Percentiles rank a stretch among this genome's conserved stretches.
These are phyloP conservation scores for Macrocentrus cingulum DNA, from an alignment of 1,140 invertebrate genomes.

Conservation along the genomic window DNA sequence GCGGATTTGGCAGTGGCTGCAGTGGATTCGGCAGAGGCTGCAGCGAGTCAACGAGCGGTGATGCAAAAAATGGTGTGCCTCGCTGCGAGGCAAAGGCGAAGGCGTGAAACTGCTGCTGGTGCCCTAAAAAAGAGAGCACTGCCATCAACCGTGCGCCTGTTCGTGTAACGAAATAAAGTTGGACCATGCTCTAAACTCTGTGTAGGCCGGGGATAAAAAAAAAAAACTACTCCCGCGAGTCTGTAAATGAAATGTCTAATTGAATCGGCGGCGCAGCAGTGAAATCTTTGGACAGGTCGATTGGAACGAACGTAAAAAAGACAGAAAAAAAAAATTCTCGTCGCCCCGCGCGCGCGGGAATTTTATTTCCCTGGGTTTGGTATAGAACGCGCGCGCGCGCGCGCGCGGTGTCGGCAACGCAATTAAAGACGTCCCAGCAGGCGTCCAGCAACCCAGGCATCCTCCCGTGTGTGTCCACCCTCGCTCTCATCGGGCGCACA, in stretches of 20 bases:
- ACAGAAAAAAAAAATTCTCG: not conserved
- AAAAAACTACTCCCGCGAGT: no score
- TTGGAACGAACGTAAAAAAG: slow-evolving; percentile 1
- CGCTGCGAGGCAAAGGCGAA: slow-evolving; percentile 83
- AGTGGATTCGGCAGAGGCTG: slow-evolving; percentile 57
- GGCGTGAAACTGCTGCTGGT: slow-evolving; percentile 86
- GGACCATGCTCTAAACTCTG: not conserved
- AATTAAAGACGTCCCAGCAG: slow-evolving; percentile 59
- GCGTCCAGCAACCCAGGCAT: slow-evolving; percentile 28
- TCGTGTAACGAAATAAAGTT: slow-evolving; percentile 42
- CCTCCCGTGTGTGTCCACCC: not conserved
- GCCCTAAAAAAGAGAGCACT: slow-evolving; percentile 86
- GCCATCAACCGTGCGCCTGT: slow-evolving; percentile 62
- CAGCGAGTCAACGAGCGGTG: slow-evolving; percentile 64
- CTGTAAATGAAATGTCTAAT: not conserved
- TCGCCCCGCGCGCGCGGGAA: slow-evolving; percentile 30
- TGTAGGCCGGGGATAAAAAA: no score
- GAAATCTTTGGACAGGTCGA: slow-evolving; percentile 8
- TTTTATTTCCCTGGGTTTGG: slow-evolving; percentile 41
- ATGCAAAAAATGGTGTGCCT: slow-evolving; percentile 75
- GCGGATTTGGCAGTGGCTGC: slow-evolving; percentile 53
- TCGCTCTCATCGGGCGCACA: not conserved
- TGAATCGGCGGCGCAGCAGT: not conserved
- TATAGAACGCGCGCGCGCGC: no score
- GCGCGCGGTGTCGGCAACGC: slow-evolving; percentile 53